A percentile compares a stretch with the other conserved stretches of the same genome.
phyloP scores from a whole-genome alignment of 2,797 vertebrate genomes.

The Sebastes miniatus region DNA sequence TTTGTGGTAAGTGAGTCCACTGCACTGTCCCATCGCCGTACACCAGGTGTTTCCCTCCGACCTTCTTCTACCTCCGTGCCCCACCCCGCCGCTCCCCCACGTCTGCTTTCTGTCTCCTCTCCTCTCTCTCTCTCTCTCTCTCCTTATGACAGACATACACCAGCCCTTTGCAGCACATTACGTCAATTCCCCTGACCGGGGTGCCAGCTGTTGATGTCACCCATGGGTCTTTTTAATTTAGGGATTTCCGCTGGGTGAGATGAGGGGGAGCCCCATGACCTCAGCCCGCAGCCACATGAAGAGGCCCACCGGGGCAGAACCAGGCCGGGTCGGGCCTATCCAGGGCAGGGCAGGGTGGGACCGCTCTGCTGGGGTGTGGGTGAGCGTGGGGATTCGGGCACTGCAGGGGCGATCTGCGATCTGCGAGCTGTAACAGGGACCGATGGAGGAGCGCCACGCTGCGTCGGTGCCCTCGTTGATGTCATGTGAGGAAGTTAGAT shows the following conservation, averaged over 20 bases:
- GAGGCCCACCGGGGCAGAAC: conserved; percentile 50
- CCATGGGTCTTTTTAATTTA: conserved; percentile 80
- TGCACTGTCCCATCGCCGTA: neutral
- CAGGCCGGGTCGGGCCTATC: neutral
- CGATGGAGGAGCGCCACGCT: neutral
- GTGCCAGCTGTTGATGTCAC: conserved; percentile 82
- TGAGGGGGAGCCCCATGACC: conserved; percentile 70
- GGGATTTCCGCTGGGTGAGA: conserved; percentile 79
- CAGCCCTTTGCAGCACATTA: conserved; percentile 74
- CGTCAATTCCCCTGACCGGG: conserved; percentile 61
- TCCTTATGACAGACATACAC: conserved; percentile 69
- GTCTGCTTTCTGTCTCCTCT: conserved; percentile 8
- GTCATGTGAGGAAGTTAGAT: conserved; percentile 4
- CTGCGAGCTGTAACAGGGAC: neutral
- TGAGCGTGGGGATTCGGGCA: neutral
- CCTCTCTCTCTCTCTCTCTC: neutral
- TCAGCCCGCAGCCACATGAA: conserved; percentile 74
- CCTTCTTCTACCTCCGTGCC: neutral
- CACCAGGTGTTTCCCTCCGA: neutral
- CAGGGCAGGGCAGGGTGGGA: conserved; percentile 16
- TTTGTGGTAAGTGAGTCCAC: neutral
- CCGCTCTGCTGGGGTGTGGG: conserved; percentile 35
- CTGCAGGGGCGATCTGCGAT: conserved; percentile 29
- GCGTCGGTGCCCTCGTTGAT: neutral
- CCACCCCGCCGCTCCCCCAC: neutral